A percentile compares a stretch with the other conserved stretches of the same genome.
phyloP scores from a whole-genome alignment of 2,113 vertebrate species.

The Nematolebias whitei region DNA sequence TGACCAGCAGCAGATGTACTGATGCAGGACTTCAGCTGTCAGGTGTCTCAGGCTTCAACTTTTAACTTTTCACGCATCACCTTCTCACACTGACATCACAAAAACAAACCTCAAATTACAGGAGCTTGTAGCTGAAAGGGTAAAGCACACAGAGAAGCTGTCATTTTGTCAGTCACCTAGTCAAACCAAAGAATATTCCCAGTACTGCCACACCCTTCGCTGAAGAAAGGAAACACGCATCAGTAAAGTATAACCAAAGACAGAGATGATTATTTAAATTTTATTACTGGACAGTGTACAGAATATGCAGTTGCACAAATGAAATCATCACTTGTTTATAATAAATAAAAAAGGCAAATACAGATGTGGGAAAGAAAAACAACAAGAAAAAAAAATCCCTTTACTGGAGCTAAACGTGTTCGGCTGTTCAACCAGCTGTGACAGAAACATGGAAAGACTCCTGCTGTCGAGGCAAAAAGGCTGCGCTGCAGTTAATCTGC shows the following conservation, averaged over 20 bases:
- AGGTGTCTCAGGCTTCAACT: neutral
- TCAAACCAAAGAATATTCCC: constrained; percentile 39
- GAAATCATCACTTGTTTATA: constrained; percentile 56
- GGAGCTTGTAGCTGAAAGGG: constrained; percentile 25
- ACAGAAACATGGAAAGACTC: constrained; percentile 6
- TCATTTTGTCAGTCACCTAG: constrained; percentile 35
- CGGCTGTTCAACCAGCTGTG: constrained; percentile 35
- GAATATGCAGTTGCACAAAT: constrained; percentile 57
- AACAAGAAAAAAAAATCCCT: constrained; percentile 15
- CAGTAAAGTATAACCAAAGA: constrained; percentile 17
- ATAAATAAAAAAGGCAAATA: constrained; percentile 75
- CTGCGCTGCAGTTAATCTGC: constrained; percentile 17
- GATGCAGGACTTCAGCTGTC: constrained; percentile 13
- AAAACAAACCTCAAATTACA: constrained; percentile 28
- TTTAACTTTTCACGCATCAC: constrained; percentile 18
- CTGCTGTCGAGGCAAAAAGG: constrained; percentile 6
- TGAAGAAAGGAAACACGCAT: neutral
- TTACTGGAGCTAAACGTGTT: constrained; percentile 8
- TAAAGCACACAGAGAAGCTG: constrained; percentile 53
- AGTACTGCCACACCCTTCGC: constrained; percentile 2
- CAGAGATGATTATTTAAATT: constrained; percentile 42
- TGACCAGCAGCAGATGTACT: constrained; percentile 12
- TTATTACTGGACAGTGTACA: constrained; percentile 64
- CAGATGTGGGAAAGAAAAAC: constrained; percentile 34
- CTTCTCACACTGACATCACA: constrained; percentile 28